Evolutionary conservation across 1,140 invertebrate species (phyloP), one percentile per base, ranked within the genome.

Genomic region (Rhopalosiphum maidis): DNA sequence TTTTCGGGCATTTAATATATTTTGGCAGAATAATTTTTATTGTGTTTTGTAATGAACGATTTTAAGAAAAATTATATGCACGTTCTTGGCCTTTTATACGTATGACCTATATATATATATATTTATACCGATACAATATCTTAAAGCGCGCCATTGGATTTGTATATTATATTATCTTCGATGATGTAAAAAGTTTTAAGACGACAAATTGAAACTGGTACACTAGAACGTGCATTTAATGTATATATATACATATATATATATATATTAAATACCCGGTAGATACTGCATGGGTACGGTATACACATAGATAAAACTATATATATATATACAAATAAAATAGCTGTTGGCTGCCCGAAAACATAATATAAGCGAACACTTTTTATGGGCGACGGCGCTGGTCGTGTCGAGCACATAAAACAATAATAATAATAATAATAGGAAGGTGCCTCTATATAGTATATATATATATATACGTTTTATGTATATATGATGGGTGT

Each of bases 361-460:
- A 85, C 8, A 85, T 85, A 85, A 85, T 85, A 77, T 77, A 77
- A 85, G 83, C 22, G 37, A 37, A 25, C 83, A 41, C 37, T 43
- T 87, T 87, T 87, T 87, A 87, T 46, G 85, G 85, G 25, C 83
- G 83, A 23, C 41, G 83, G 25, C 41, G 9, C 22, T 41, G 83
- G 41, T 43, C 83, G 83, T 41, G 41, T 30, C 18, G 85, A 86
- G 21, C 37, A 15, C 37, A 86, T 77, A 77, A 77, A 77, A 77
- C n/a, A 77, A n/a, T 68, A 68, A 68, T 68, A 68, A 68, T 68
- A 68, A 68, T 77, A 77, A n/a, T 77, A 77, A 77, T 77, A 77
- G 30, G 60, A 77, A 77, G 60, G 60, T 68, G 60, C 30, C 60
- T 68, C 9, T 11, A n/a, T n/a, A n/a, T 68, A 68, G 30, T n/a